phyloP scores from a whole-genome alignment of 2,113 vertebrate genomes.

The Muntiacus muntjak region DNA sequence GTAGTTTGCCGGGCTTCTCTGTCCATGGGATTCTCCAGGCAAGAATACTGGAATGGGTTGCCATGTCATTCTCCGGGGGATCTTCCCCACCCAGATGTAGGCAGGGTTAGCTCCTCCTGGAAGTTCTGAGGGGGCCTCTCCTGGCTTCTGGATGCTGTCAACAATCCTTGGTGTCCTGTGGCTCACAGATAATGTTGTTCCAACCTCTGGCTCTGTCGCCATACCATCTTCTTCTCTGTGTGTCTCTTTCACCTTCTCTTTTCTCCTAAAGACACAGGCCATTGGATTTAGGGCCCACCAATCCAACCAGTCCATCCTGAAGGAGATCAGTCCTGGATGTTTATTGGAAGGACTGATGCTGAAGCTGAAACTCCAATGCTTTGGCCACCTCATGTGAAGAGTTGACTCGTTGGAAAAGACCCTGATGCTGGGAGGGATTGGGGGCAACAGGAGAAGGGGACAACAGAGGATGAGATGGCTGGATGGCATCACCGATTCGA shows the following conservation, averaged over 20 bases:
- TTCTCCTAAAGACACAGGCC: background rate
- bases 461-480: too few relatives aligned
- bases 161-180: background rate
- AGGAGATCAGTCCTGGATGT: too few relatives aligned
- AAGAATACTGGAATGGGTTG: background rate
- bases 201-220: background rate
- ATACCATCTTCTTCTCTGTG: background rate
- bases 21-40: background rate
- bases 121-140: background rate
- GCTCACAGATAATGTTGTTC: background rate
- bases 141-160: background rate
- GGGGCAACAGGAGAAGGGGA: too few relatives aligned
- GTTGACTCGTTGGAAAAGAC: too few relatives aligned
- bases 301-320: too few relatives aligned
- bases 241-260: background rate
- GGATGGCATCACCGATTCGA: too few relatives aligned
- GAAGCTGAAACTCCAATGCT: too few relatives aligned
- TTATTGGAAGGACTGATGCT: too few relatives aligned
- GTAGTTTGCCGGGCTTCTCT: background rate
- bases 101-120: background rate
- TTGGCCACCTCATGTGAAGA: too few relatives aligned
- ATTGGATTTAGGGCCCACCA: background rate
- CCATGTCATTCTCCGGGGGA: background rate
- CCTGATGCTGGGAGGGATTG: too few relatives aligned
- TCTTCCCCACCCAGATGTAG: background rate